A percentile compares a stretch with the other conserved stretches of the same genome.
Evolutionary conservation across 1,140 invertebrate genomes (phyloP).

Genomic region (Wiebesia pumilae): DNA sequence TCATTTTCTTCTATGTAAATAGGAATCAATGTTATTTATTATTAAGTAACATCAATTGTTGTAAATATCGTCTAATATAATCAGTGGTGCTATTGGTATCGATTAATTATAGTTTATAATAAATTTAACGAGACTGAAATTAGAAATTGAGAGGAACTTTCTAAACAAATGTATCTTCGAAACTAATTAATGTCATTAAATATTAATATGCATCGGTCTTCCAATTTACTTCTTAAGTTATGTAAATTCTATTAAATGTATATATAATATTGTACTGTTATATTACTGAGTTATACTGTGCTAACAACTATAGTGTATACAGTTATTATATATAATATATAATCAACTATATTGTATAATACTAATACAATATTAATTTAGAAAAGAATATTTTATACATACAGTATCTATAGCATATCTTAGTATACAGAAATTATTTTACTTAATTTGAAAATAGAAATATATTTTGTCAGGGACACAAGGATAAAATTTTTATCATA

Average conservation of each 20-base stretch:
- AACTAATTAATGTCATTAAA: conserved; percentile 14
- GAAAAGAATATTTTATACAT: not conserved
- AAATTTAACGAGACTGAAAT: not conserved
- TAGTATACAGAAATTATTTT: too few relatives aligned
- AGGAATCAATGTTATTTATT: too few relatives aligned
- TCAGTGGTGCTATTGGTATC: not conserved
- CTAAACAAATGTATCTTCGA: not conserved
- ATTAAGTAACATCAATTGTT: too few relatives aligned
- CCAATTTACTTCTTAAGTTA: not conserved
- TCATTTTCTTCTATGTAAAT: too few relatives aligned
- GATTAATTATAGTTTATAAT: not conserved
- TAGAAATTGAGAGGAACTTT: not conserved
- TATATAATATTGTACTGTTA: conserved; percentile 19
- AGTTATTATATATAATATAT: too few relatives aligned
- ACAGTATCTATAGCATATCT: not conserved
- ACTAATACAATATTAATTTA: not conserved
- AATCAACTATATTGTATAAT: not conserved
- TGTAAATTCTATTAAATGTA: conserved; percentile 23
- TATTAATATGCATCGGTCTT: conserved; percentile 32
- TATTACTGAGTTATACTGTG: not conserved
- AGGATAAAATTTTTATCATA: too few relatives aligned
- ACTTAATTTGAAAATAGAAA: too few relatives aligned
- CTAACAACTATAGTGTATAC: not conserved
- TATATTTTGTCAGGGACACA: too few relatives aligned
- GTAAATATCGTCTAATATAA: too few relatives aligned